These are phyloP conservation scores for Drosophila mayaguana DNA, from an alignment of 2,888 invertebrate species.

Conservation along the genomic window DNA sequence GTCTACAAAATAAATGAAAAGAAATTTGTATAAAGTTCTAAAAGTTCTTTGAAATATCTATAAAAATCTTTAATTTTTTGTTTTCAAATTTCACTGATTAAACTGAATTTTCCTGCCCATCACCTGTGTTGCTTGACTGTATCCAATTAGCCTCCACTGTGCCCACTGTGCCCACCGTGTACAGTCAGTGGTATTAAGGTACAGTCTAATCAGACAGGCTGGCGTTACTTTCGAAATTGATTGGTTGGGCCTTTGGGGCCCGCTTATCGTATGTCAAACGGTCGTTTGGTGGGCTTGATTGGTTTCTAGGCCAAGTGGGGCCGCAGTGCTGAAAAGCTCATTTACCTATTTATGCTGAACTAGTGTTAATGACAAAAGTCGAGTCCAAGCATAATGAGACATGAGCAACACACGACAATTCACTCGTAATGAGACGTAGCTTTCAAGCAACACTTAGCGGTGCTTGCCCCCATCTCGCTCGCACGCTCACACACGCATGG, in stretches of 20 bases:
- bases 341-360: constrained; percentile 49
- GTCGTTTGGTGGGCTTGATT: constrained; percentile 58
- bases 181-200: constrained; percentile 34
- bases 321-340: constrained; percentile 37
- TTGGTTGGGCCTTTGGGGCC: constrained; percentile 29
- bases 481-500: constrained; percentile 7
- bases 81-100: neutral
- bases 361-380: constrained; percentile 68
- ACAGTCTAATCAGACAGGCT: constrained; percentile 72
- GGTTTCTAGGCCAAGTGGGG: constrained; percentile 80
- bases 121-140: neutral
- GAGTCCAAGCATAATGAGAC: constrained; percentile 69
- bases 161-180: neutral
- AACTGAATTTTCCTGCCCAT: neutral
- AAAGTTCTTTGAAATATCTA: neutral
- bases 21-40: neutral
- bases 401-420: constrained; percentile 62
- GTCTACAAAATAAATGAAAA: neutral
- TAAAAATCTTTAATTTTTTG: neutral
- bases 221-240: constrained; percentile 66
- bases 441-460: constrained; percentile 72
- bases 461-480: constrained; percentile 52
- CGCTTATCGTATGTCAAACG: constrained; percentile 30
- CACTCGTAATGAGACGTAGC: constrained; percentile 67
- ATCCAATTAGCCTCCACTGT: constrained; percentile 2